Percentiles rank a stretch among this genome's conserved stretches.
These are phyloP conservation scores for Erannis defoliaria DNA, from an alignment of 2,888 invertebrate species.

Conservation along the genomic window DNA sequence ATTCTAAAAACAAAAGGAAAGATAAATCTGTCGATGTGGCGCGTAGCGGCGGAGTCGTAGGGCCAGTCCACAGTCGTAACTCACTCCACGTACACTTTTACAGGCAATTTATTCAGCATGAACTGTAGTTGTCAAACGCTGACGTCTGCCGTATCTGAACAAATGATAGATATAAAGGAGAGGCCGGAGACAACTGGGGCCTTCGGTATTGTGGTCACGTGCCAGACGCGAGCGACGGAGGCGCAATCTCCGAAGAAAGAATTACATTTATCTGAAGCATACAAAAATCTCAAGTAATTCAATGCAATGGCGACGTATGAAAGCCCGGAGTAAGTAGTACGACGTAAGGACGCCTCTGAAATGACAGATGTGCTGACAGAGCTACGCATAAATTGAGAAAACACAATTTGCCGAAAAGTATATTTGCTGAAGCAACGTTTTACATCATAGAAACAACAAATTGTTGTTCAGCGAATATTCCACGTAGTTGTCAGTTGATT, in stretches of 20 bases:
- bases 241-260: slow-evolving; percentile 82
- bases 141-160: slow-evolving; percentile 79
- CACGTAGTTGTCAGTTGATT: slow-evolving; percentile 55
- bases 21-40: slow-evolving; percentile 73
- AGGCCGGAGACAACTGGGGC: slow-evolving; percentile 71
- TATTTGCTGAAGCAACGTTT: slow-evolving; percentile 34
- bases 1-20: slow-evolving; percentile 69
- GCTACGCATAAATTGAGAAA: slow-evolving; percentile 33
- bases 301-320: slow-evolving; percentile 71
- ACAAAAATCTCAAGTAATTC: slow-evolving; percentile 80
- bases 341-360: slow-evolving; percentile 25
- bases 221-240: slow-evolving; percentile 66
- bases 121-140: slow-evolving; percentile 84
- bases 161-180: slow-evolving; percentile 80
- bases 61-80: slow-evolving; percentile 77
- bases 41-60: slow-evolving; percentile 67
- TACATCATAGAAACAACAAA: slow-evolving; percentile 37
- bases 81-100: slow-evolving; percentile 79
- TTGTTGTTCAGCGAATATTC: slow-evolving; percentile 51
- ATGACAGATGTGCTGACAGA: slow-evolving; percentile 44
- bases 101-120: slow-evolving; percentile 81
- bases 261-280: slow-evolving; percentile 83
- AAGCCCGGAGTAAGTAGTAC: slow-evolving; percentile 20
- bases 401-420: slow-evolving; percentile 37
- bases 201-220: slow-evolving; percentile 82